phyloP scores from a whole-genome alignment of 2,113 vertebrate genomes.

The Rhinolophus sinicus region DNA sequence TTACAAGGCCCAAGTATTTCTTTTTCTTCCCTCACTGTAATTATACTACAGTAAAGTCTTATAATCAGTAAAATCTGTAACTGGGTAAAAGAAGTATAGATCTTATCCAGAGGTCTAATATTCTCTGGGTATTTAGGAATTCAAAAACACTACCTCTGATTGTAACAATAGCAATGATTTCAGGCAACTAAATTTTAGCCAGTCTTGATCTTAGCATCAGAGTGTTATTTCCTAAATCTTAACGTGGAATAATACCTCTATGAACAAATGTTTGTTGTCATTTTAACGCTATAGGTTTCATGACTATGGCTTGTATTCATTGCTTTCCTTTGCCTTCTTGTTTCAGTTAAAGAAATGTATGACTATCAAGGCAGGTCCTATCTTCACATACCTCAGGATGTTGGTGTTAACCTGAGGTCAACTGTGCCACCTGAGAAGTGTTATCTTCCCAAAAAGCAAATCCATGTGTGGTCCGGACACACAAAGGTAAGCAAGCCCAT shows the following conservation, averaged over 20 bases:
- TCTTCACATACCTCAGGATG: conserved; percentile 97
- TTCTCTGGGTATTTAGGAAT: conserved; percentile 26
- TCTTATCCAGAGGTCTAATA: conserved; percentile 3
- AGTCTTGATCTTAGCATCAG: background rate
- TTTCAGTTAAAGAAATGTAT: conserved; percentile 97
- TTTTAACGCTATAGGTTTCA: conserved; percentile 17
- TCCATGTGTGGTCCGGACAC: conserved; percentile 98
- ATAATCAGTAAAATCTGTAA: background rate
- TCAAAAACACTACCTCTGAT: background rate
- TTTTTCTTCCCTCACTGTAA: background rate
- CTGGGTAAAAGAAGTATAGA: background rate
- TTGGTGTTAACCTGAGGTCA: conserved; percentile 96
- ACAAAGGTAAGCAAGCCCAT: conserved; percentile 90
- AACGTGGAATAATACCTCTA: background rate
- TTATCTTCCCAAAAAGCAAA: conserved; percentile 98
- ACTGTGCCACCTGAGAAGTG: conserved; percentile 95
- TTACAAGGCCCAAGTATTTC: background rate
- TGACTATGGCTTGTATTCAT: conserved; percentile 29
- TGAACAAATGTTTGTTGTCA: background rate
- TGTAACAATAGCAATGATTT: conserved; percentile 26
- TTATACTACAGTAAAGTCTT: background rate
- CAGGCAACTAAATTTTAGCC: background rate
- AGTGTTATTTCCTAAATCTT: background rate
- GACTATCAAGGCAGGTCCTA: conserved; percentile 99
- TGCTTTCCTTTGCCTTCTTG: conserved; percentile 56